A percentile compares a stretch with the other conserved stretches of the same genome.
Evolutionary conservation across 1,140 invertebrate genomes (phyloP).

Genomic region (Neodiprion pinetum): DNA sequence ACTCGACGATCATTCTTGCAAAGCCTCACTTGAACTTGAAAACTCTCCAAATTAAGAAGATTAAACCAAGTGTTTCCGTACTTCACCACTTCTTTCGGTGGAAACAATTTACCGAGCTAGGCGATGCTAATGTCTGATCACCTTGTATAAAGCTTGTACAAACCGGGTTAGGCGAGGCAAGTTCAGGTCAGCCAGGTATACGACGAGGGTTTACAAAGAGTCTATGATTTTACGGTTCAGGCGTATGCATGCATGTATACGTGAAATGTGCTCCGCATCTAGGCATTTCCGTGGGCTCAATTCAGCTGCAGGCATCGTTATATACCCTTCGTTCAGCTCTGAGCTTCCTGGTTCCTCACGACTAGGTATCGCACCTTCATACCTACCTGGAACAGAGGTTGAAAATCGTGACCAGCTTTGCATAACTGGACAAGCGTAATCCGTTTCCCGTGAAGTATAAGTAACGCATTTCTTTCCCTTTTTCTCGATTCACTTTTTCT

Average conservation of each 20-base stretch:
- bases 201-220: constrained; percentile 3
- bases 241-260: constrained; percentile 7
- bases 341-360: background rate
- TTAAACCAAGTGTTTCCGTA: background rate
- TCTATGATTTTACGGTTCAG: constrained; percentile 2
- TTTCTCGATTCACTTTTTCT: background rate
- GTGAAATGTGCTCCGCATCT: background rate
- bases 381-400: background rate
- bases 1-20: background rate
- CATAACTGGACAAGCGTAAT: background rate
- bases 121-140: constrained; percentile 4
- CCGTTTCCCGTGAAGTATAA: background rate
- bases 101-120: background rate
- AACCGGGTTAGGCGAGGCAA: background rate
- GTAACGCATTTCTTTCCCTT: background rate
- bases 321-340: background rate
- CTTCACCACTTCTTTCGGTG: background rate
- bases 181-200: background rate
- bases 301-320: constrained; percentile 3
- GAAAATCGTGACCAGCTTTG: constrained; percentile 7
- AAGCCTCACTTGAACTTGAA: background rate
- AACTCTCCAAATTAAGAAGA: background rate
- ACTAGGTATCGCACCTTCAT: background rate
- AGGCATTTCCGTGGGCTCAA: background rate
- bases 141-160: constrained; percentile 3